Conservation (phyloP, 2,113 vertebrate species). For the Plecotus auritus region DNA sequence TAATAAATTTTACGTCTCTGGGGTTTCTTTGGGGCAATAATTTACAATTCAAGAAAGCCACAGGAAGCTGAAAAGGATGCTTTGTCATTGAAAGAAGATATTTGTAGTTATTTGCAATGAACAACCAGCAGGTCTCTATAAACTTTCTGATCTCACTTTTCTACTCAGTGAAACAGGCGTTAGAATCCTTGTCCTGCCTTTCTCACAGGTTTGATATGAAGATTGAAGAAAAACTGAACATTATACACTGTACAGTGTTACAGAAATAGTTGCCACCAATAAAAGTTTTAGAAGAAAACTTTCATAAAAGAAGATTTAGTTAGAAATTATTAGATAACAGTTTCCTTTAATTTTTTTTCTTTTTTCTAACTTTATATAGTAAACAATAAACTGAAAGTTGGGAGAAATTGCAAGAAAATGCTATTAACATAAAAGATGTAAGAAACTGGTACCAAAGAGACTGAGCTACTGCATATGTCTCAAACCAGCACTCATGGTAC, state of each 20-base stretch:
- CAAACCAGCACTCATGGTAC: not conserved
- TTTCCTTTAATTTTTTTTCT: not conserved
- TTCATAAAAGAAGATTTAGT: not conserved
- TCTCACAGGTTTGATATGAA: not conserved
- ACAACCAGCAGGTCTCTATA: not conserved
- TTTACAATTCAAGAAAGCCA: slow-evolving; percentile 4
- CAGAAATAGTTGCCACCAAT: not conserved
- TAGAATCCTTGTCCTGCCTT: not conserved
- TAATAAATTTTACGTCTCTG: not conserved
- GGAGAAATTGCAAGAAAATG: not conserved
- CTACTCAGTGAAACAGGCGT: not conserved
- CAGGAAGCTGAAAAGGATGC: not conserved
- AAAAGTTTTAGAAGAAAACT: not conserved
- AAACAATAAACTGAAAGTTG: not conserved
- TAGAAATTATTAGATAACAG: not conserved
- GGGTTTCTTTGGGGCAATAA: not conserved
- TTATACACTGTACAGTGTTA: not conserved
- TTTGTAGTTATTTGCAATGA: not conserved
- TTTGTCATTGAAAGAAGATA: not conserved
- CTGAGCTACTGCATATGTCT: not conserved
- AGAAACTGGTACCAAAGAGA: not conserved
- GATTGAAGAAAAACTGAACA: not conserved
- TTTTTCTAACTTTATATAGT: not conserved
- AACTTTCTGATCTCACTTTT: not conserved
- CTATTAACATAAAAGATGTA: not conserved